Evolutionary conservation across 2,113 vertebrate genomes (phyloP), one percentile per base, ranked within the genome.

Genomic region (Heterotis niloticus): DNA sequence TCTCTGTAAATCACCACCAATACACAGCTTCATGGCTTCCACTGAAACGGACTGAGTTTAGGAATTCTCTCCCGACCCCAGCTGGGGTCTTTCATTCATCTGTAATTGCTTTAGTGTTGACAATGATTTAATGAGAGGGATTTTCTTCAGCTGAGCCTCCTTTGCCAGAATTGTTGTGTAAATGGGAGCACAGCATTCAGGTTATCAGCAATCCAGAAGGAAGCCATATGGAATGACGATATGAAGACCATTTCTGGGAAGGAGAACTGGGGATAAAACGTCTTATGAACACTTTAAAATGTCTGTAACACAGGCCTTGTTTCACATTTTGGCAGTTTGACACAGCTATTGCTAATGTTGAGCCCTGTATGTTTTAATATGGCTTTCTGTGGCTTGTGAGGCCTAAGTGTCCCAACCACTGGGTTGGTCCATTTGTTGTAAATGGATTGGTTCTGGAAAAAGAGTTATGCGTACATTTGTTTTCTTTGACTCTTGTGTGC

Each of bases 111-210:
- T 82, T 77, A 65, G 44, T 75, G 64, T 57, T 81, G 62, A 79
- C 67, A 60, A 76, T 82, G 67, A 75, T 75, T 82, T 82, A 26
- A 62, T 64, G 56, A 72, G 28, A 67, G 18, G 75, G 29, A 70
- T 62, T 71, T 44, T 66, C 52, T 79, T 69, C 70, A 60, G 20
- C 68, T 75, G 54, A 26, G 69, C 70, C 11, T 79, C 54, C 65
- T 51, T 78, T 71, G 67, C 77, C 67, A 69, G 54, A 70, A 54
- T 71, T 60, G 52, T 59, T 70, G 54, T 44, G 56, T 78, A 70
- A 78, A 71, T 71, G 67, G 57, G 77, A 78, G 67, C 77, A 71
- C 71, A 81, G 56, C 76, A 79, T 76, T 78, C 52, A 78, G 73
- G 73, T 78, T 60, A 78, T 71, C 57, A 18, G 66, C 62, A 68